A percentile compares a stretch with the other conserved stretches of the same genome.
Conservation (phyloP, 2,888 invertebrate species). For the Galerucella calmariensis region DNA sequence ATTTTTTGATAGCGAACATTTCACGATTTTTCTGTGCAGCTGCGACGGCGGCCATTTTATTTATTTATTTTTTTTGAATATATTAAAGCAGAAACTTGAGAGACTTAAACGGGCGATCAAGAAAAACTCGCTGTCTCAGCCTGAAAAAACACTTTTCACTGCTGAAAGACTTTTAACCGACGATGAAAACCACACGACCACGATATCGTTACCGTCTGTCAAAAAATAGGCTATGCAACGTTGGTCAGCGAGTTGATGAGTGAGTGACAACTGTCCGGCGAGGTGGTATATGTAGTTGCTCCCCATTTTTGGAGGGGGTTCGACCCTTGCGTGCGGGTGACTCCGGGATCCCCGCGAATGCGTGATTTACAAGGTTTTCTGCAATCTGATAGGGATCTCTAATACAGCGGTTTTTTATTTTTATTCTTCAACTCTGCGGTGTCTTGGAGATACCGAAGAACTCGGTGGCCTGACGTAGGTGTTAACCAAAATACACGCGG, state of each 20-base stretch:
- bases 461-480: background rate
- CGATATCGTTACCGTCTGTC: slow-evolving; percentile 66
- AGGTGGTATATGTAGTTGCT: slow-evolving; percentile 61
- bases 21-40: slow-evolving; percentile 94
- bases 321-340: slow-evolving; percentile 72
- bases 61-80: background rate
- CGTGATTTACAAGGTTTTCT: slow-evolving; percentile 29
- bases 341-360: slow-evolving; percentile 57
- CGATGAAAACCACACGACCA: slow-evolving; percentile 69
- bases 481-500: background rate
- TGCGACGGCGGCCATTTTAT: slow-evolving; percentile 83
- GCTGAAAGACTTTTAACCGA: slow-evolving; percentile 59
- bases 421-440: slow-evolving; percentile 2
- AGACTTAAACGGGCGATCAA: slow-evolving; percentile 49
- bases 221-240: slow-evolving; percentile 48
- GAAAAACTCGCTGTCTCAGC: slow-evolving; percentile 54
- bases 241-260: slow-evolving; percentile 58
- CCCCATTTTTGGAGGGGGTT: slow-evolving; percentile 67
- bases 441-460: slow-evolving; percentile 3
- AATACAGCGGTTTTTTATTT: background rate
- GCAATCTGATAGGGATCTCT: slow-evolving; percentile 5
- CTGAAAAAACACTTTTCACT: slow-evolving; percentile 64
- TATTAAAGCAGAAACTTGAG: slow-evolving; percentile 53
- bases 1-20: slow-evolving; percentile 97
- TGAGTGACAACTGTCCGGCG: slow-evolving; percentile 56